Evolutionary conservation across 1,140 invertebrate species (phyloP), one percentile per base, ranked within the genome.

Genomic region (Tenebrio molitor): DNA sequence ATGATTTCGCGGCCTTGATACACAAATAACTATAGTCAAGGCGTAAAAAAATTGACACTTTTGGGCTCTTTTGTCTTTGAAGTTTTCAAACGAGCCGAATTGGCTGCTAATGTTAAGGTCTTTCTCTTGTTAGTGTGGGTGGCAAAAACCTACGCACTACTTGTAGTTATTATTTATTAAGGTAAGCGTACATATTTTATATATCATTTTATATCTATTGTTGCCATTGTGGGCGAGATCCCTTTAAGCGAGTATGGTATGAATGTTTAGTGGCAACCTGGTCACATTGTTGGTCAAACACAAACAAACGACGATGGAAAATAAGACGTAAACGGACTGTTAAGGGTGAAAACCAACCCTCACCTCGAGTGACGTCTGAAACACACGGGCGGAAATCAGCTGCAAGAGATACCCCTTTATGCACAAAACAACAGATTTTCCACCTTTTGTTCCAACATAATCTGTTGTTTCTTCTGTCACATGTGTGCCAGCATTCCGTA

Each of bases 271-370:
- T 12, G 6, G 50, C 50, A 58, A 2, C 12, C 21, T 10, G 15
- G 50, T 33, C 50, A 29, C 50, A 58, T 25, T 58, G 50, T 58
- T 58, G 50, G 50, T 12, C 50, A 58, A 58, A 58, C 50, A 58
- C 23, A 58, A 58, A 58, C 50, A 58, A 8, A 14, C 17, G 23
- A 25, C 50, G 16, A 19, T 14, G 50, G 21, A 58, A 58, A 58
- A 58, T 58, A 58, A 58, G 50, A 58, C 50, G 50, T 58, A 58
- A 58, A 58, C 50, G 50, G 50, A 12, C 50, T 58, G 50, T 58
- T 29, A 17, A 58, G 21, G 15, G n/a, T 29, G 50, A 58, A 58
- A 58, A 19, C 25, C 25, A n/a, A n/a, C 50, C 23, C n/a, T 25
- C 6, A 58, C 50, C 50, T 58, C 21, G 29, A 15, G 2, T 29